These are phyloP conservation scores for Sylvilagus floridanus DNA, from an alignment of 2,797 vertebrate species.

Conservation along the genomic window DNA sequence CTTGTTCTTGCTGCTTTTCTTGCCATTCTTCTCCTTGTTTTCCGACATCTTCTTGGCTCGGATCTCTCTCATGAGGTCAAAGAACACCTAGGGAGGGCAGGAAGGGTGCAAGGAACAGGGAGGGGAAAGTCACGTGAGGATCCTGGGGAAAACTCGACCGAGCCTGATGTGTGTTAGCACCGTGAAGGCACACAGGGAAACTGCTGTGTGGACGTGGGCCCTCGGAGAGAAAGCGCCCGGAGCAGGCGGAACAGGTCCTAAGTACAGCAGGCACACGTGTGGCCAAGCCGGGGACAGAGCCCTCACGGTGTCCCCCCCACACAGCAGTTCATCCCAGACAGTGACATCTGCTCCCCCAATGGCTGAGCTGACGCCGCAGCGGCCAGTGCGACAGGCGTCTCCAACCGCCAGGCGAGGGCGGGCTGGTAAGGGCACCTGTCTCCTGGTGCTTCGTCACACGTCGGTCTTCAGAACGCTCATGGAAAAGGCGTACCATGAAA, in stretches of 20 bases:
- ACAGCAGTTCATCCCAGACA: background rate
- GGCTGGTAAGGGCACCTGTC: fast-evolving
- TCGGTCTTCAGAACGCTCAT: no score
- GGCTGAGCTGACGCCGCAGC: background rate
- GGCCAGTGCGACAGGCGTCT: background rate
- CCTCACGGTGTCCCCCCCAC: background rate
- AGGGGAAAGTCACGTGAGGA: constrained; percentile 9
- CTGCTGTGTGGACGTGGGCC: background rate
- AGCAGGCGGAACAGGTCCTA: background rate
- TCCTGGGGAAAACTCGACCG: background rate
- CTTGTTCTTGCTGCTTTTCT: constrained; percentile 96
- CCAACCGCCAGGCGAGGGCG: background rate
- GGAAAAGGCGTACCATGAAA: no score
- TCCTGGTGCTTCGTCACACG: no score
- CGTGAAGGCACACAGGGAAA: no score
- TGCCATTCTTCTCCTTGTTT: constrained; percentile 97
- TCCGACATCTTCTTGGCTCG: constrained; percentile 97
- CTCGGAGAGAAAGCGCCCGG: background rate
- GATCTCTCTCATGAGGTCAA: constrained; percentile 98
- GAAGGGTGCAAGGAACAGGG: background rate
- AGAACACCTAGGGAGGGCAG: constrained; percentile 92
- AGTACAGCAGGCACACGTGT: background rate
- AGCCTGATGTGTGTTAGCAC: background rate
- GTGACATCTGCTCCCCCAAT: background rate
- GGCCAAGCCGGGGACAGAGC: background rate